Evolutionary conservation across 2,113 vertebrate genomes (phyloP), one percentile per base, ranked within the genome.

Genomic region (Bos javanicus): DNA sequence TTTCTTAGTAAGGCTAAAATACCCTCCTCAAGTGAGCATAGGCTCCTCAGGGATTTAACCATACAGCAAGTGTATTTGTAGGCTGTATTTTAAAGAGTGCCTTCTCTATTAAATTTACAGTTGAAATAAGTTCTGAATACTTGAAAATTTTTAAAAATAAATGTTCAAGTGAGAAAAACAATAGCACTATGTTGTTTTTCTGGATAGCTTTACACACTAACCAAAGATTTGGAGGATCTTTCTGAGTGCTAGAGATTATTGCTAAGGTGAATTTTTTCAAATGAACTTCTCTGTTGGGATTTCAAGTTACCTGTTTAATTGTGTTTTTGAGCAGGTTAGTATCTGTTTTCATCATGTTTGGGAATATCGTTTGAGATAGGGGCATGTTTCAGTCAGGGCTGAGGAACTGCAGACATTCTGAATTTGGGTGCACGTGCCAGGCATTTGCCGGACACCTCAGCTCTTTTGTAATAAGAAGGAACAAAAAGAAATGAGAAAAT

Each of bases 1-100:
- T 95, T 97, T 96, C 89, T 96, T 48, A 90, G 62, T 87, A 33
- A 97, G 96, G 87, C 60, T 36, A 91, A 89, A 87, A 76, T 19
- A 93, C 30, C 17, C 60, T 91, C n/a, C 25, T 94, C 16, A 74
- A 0, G 3, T 90, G 25, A 97, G 36, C 12, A 16, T 50, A 28
- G 14, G 82, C 59, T 95, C 25, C 25, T 80, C 33, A 74, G n/a
- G 30, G 7, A 90, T 82, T 96, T 80, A 76, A 91, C 46, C 93
- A 1, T 67, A 82, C 19, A 88, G 12, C 12, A 74, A 3, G 2
- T 36, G 46, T 26, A 46, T 83, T 17, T 67, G 13, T 46, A 26
- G 82, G 57, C 16, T 90, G 21, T 67, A 88, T 60, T 94, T 92
- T 71, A 52, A 92, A 92, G 5, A 9, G 46, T 5, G 33, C 48